A percentile compares a stretch with the other conserved stretches of the same genome.
Conservation (phyloP, 2,888 invertebrate species). For the Rotaria socialis region DNA sequence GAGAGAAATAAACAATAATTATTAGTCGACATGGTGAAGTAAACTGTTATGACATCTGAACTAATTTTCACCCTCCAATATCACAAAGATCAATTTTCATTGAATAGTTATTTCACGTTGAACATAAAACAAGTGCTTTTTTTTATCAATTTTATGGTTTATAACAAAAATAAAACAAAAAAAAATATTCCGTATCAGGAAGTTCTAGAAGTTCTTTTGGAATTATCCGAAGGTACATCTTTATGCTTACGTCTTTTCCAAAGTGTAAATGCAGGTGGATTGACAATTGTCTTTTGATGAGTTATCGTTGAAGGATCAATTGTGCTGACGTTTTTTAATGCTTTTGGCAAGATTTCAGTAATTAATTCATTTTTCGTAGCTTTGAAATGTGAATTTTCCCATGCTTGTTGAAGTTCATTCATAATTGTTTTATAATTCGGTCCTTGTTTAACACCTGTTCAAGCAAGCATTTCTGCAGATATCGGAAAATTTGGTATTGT, state of each 20-base stretch:
- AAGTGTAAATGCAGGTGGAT: not conserved
- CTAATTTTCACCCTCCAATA: too few species aligned
- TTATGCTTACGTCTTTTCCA: not conserved
- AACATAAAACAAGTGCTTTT: too few species aligned
- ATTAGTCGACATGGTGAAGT: too few species aligned
- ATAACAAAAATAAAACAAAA: too few species aligned
- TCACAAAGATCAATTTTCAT: too few species aligned
- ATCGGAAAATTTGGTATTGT: constrained; percentile 40
- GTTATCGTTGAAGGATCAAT: too few species aligned
- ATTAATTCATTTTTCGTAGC: not conserved
- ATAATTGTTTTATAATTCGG: constrained; percentile 41
- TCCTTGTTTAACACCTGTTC: constrained; percentile 39
- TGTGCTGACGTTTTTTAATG: not conserved
- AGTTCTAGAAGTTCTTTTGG: too few species aligned
- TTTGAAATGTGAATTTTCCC: constrained; percentile 37
- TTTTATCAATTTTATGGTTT: too few species aligned
- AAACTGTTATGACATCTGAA: too few species aligned
- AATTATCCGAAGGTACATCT: not conserved
- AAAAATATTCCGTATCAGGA: too few species aligned
- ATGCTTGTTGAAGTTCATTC: constrained; percentile 36
- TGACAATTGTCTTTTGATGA: not conserved
- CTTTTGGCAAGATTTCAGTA: not conserved
- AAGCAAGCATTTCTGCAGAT: constrained; percentile 1
- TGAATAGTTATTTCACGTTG: too few species aligned
- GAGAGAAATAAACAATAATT: too few species aligned